Conservation (phyloP, 2,113 vertebrate species). For the Cinclus cinclus region DNA sequence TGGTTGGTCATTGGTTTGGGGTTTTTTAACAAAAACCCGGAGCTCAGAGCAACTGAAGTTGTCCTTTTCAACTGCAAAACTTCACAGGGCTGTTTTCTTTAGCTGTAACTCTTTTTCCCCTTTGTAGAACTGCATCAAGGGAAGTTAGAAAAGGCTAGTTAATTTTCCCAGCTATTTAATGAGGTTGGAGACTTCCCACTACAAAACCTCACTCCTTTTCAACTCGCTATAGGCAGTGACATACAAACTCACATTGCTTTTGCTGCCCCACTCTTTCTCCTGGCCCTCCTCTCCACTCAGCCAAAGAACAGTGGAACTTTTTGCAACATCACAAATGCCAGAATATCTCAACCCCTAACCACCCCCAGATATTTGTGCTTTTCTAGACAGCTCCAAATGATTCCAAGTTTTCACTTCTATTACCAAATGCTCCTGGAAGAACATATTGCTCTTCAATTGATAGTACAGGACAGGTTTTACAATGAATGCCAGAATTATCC, state of each 20-base stretch:
- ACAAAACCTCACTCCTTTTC: background rate
- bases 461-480: slow-evolving; percentile 32
- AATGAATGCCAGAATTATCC: background rate
- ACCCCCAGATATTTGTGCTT: background rate
- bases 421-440: slow-evolving; percentile 47
- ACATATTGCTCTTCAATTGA: slow-evolving; percentile 21
- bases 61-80: background rate
- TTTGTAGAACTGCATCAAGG: background rate
- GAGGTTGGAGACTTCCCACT: background rate
- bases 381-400: slow-evolving; percentile 16
- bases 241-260: background rate
- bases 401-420: slow-evolving; percentile 33
- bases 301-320: background rate
- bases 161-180: slow-evolving; percentile 33
- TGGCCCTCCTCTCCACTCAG: background rate
- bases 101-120: background rate
- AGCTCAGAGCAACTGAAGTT: background rate
- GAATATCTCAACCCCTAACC: background rate
- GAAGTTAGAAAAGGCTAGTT: slow-evolving; percentile 11
- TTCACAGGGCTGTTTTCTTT: slow-evolving; percentile 27
- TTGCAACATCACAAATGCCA: background rate
- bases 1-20: background rate
- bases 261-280: background rate
- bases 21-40: background rate
- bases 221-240: background rate